These are phyloP conservation scores for Zaprionus kolodkinae DNA, from an alignment of 1,140 invertebrate genomes.

Conservation along the genomic window DNA sequence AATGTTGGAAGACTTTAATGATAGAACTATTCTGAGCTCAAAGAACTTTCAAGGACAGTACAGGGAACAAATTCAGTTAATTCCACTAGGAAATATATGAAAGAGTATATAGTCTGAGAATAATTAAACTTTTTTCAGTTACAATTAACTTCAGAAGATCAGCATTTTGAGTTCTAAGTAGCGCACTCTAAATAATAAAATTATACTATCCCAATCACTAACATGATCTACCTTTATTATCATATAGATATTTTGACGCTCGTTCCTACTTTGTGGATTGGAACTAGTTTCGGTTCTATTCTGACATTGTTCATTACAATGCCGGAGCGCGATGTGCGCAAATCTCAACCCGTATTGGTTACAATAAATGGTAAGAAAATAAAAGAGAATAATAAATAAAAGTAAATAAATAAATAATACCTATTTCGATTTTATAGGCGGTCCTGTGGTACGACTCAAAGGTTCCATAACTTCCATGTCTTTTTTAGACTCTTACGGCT, in stretches of 20 bases:
- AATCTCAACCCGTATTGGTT: constrained; percentile 94
- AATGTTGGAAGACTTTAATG: too few relatives aligned
- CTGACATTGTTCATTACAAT: constrained; percentile 95
- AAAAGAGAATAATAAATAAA: constrained; percentile 22
- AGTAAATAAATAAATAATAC: neutral
- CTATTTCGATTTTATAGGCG: constrained; percentile 86
- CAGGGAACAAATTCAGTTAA: too few relatives aligned
- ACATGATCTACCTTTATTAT: neutral
- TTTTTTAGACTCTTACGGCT: constrained; percentile 97
- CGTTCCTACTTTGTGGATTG: constrained; percentile 96
- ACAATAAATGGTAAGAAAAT: constrained; percentile 91
- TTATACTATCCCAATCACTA: neutral
- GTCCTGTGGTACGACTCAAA: constrained; percentile 96
- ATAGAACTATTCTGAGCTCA: too few relatives aligned
- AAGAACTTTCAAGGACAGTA: too few relatives aligned
- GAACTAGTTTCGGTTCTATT: constrained; percentile 97
- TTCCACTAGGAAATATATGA: too few relatives aligned
- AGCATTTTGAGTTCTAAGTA: neutral
- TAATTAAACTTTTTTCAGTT: neutral
- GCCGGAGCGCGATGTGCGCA: constrained; percentile 91
- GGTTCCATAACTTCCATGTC: constrained; percentile 96
- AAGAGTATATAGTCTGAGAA: too few relatives aligned
- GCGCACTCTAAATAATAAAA: neutral
- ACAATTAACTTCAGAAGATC: neutral
- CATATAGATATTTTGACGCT: constrained; percentile 73